Base-by-base conservation (phyloP, 2,113 vertebrate genomes). In the Siphamia tubifer region DNA sequence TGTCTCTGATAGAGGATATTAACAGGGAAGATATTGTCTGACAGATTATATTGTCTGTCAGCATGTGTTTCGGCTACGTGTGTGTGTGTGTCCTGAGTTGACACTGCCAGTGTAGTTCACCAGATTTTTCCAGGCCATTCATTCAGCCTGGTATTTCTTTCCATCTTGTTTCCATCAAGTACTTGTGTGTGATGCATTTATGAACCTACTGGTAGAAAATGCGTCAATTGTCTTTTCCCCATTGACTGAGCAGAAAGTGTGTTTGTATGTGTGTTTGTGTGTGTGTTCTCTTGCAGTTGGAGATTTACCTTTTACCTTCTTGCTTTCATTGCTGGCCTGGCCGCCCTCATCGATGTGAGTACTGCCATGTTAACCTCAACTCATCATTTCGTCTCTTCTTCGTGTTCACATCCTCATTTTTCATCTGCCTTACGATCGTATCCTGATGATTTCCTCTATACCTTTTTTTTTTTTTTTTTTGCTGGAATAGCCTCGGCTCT, bases 231-330 rank as follows among this genome's bases (percentile, higher is more conserved):
- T 72, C 39, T 52, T 68, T 68, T 56, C 28, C 47, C 55, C 65
- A 82, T 64, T 83, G 78, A 84, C 77, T 82, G 69, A 89, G 75
- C 49, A 82, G 76, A 66, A 73, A 42, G 74, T 81, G 56, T 79
- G 55, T 88, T 28, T 82, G 65, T 74, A 30, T 86, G 57, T 89
- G 60, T 77, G 45, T 78, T 52, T 91, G 73, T 90, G 45, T 78
- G 56, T 91, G 73, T 90, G 76, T 91, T 94, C 91, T 90, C 92
- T 95, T 94, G 61, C 93, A 98, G 96, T 91, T 98, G 96, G 96
- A 93, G 96, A 92, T 98, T 98, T 93, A 96, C 93, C 3, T 98
- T 96, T 93, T 98, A 98, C 94, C 93, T 98, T 92, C 49, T 98
- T 87, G 94, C 96, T 90, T 97, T 98, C 93, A 92, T 96, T 88